A percentile compares a stretch with the other conserved stretches of the same genome.
These are phyloP conservation scores for Prunella himalayana DNA, from an alignment of 2,113 vertebrate genomes.

Conservation along the genomic window DNA sequence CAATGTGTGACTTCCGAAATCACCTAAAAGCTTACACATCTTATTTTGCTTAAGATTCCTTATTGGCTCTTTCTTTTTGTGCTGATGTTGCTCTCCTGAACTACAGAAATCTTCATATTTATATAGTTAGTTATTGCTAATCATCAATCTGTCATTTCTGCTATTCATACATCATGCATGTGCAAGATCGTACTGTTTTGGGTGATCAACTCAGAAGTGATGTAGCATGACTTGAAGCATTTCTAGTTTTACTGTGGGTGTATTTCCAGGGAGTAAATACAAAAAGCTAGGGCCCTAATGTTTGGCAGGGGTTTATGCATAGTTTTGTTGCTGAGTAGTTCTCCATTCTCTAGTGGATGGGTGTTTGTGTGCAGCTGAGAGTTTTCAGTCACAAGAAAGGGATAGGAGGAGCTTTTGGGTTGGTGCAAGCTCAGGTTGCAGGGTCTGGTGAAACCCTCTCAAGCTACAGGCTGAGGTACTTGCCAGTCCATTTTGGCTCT, in stretches of 20 bases:
- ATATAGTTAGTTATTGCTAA: neutral
- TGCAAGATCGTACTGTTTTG: neutral
- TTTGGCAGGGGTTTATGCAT: neutral
- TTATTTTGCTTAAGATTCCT: neutral
- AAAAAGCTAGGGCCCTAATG: neutral
- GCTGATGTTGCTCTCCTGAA: neutral
- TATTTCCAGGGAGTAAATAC: neutral
- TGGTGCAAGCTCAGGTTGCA: neutral
- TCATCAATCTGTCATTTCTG: neutral
- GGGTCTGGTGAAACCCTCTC: neutral
- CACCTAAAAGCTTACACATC: neutral
- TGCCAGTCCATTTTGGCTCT: neutral
- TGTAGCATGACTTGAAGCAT: neutral
- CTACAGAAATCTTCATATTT: neutral
- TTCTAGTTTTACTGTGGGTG: neutral
- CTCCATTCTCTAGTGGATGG: neutral
- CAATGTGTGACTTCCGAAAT: neutral
- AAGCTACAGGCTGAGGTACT: neutral
- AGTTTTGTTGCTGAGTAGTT: neutral
- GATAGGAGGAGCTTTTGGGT: neutral
- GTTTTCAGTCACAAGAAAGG: neutral
- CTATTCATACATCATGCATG: fast-evolving
- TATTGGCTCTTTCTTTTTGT: neutral
- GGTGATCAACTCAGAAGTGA: too few species aligned
- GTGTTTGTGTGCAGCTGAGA: neutral